A percentile compares a stretch with the other conserved stretches of the same genome.
Conservation (phyloP, 2,888 invertebrate species). For the Cantharis flavilabris region DNA sequence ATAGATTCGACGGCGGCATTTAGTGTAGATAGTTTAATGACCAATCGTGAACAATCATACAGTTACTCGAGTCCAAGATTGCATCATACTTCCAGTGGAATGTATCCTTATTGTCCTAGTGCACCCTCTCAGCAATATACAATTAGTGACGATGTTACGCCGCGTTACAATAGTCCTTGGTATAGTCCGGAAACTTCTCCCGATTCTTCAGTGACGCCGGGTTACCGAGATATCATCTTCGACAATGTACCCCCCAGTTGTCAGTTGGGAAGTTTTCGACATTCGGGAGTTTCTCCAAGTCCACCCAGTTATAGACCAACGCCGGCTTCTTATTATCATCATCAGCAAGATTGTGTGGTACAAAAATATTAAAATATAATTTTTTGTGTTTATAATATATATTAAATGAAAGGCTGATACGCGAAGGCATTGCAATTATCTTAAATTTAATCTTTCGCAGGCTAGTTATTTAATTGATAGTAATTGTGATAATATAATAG, state of each 20-base stretch:
- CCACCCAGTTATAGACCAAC: slow-evolving; percentile 59
- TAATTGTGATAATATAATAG: slow-evolving; percentile 2
- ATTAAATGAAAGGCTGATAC: background rate
- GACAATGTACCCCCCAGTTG: slow-evolving; percentile 55
- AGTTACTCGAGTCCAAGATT: slow-evolving; percentile 49
- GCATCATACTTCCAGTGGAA: slow-evolving; percentile 57
- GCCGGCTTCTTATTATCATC: slow-evolving; percentile 62
- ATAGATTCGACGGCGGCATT: slow-evolving; percentile 59
- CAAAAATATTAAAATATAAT: slow-evolving; percentile 51
- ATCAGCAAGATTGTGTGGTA: slow-evolving; percentile 66
- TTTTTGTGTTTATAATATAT: background rate
- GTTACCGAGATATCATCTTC: slow-evolving; percentile 53
- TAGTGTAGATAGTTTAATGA: slow-evolving; percentile 67
- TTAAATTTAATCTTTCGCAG: background rate
- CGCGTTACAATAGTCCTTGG: slow-evolving; percentile 59
- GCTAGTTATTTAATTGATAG: background rate
- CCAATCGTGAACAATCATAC: slow-evolving; percentile 52
- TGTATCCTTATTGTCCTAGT: slow-evolving; percentile 61
- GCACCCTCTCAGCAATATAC: slow-evolving; percentile 50
- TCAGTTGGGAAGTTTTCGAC: slow-evolving; percentile 55
- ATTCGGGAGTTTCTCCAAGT: slow-evolving; percentile 59
- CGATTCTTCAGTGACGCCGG: slow-evolving; percentile 40
- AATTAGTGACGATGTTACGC: slow-evolving; percentile 49
- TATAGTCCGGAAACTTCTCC: slow-evolving; percentile 60
- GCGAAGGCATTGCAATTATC: background rate